Conservation (phyloP, 2,888 invertebrate genomes). For the Pandemis heparana region DNA sequence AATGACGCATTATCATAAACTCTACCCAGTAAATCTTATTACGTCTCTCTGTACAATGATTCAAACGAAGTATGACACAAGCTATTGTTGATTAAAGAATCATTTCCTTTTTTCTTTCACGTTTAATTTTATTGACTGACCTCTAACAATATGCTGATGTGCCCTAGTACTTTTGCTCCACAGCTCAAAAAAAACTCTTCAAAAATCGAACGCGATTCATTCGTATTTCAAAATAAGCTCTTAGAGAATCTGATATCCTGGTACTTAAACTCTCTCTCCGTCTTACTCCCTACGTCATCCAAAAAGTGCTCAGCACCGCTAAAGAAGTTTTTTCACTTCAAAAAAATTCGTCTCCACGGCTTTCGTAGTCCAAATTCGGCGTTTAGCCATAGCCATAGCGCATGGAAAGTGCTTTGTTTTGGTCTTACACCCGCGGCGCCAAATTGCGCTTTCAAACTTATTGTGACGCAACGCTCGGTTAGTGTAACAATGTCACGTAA, state of each 20-base stretch:
- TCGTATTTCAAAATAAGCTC: no score
- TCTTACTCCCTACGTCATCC: no score
- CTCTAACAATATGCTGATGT: no score
- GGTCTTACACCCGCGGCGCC: conserved; percentile 63
- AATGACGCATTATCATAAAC: conserved; percentile 27
- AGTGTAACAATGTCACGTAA: conserved; percentile 53
- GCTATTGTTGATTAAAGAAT: not conserved
- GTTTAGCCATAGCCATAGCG: conserved; percentile 53
- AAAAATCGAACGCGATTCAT: no score
- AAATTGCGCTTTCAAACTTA: conserved; percentile 75
- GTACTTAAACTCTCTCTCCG: no score
- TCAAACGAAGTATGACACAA: not conserved
- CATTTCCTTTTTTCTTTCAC: not conserved
- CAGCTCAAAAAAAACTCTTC: no score
- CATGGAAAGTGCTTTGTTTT: conserved; percentile 74
- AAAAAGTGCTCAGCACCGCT: no score
- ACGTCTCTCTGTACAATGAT: not conserved
- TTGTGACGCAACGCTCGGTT: conserved; percentile 70
- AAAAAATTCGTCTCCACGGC: conserved; percentile 45
- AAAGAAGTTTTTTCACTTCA: no score
- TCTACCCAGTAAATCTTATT: conserved; percentile 7
- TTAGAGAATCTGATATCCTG: no score
- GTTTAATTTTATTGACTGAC: no score
- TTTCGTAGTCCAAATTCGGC: conserved; percentile 47
- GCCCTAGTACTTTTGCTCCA: no score